Base-by-base conservation (phyloP, 2,113 vertebrate species). In the Notiomystis cincta region DNA sequence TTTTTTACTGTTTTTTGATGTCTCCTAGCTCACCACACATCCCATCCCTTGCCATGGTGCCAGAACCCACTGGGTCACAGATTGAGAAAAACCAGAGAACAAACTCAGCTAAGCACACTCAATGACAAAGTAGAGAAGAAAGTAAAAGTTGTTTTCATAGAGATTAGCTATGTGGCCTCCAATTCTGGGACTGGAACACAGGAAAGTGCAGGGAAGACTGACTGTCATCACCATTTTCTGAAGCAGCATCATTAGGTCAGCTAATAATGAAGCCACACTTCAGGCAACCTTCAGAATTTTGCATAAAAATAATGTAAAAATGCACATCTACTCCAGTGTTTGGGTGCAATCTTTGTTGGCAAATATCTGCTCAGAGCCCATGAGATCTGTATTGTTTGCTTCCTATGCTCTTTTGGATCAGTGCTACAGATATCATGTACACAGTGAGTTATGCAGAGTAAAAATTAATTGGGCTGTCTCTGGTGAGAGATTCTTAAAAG, bases 291-390 rank as follows among this genome's bases (percentile, higher is more conserved):
- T 80, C 28, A 66, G 31, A 82, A 81, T 90, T 93, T 71, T 93
- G 67, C 35, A 66, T 38, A 65, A 93, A 90, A 93, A 80, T 10
- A 57, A 47, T 27, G 19, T 13, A 48, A 73, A 88, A 93, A 50
- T 38, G 45, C 28, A 73, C 42, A 89, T 50, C 37, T n/a, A 42
- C 16, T 83, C 42, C 1, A 5, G 23, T 2, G 11, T 3, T 62
- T 73, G 53, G 11, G 17, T 85, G n/a, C 31, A 79, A 64, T 56
- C 78, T 79, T 73, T 33, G 20, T 5, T 79, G 90, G 62, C 88
- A 75, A 94, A 88, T 85, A 92, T 50, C 71, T 93, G 75, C 54
- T 86, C 66, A 77, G 66, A 80, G 45, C 42, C 75, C 15, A 4
- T 13, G 45, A 93, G 58, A 86, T 33, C 54, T 69, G 14, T 30